Conservation (phyloP, 2,888 invertebrate genomes). For the Cristatella mucedo region DNA sequence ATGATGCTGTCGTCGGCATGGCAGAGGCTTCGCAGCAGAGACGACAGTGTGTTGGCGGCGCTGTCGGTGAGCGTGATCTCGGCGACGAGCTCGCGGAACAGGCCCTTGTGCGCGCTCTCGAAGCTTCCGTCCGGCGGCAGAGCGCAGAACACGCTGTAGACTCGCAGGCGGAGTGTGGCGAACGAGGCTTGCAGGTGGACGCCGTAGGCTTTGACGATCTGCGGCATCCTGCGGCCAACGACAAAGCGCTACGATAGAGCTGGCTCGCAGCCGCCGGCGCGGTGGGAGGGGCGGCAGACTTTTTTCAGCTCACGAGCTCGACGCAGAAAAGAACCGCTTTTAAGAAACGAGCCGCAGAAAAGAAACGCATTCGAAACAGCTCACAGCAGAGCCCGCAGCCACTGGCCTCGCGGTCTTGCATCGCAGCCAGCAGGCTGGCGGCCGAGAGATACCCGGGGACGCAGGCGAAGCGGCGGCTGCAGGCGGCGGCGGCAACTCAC, state of each 20-base stretch:
- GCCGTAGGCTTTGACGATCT: slow-evolving; percentile 36
- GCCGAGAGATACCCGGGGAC: too few relatives aligned
- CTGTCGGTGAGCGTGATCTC: slow-evolving; percentile 89
- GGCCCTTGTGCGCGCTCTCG: slow-evolving; percentile 62
- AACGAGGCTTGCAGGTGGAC: slow-evolving; percentile 71
- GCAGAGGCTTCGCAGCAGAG: slow-evolving; percentile 62
- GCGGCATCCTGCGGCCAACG: slow-evolving; percentile 28
- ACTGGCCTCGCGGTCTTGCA: too few relatives aligned
- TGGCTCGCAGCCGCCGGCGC: too few relatives aligned
- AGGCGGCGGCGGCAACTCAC: slow-evolving; percentile 53
- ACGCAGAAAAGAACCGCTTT: too few relatives aligned
- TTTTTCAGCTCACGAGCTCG: too few relatives aligned
- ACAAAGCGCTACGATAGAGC: too few relatives aligned
- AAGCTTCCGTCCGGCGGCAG: slow-evolving; percentile 62
- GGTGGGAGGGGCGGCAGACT: too few relatives aligned
- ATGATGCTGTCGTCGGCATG: slow-evolving; percentile 78
- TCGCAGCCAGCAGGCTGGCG: too few relatives aligned
- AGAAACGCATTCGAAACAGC: too few relatives aligned
- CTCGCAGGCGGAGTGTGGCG: slow-evolving; percentile 74
- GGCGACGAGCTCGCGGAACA: slow-evolving; percentile 72
- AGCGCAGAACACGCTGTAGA: slow-evolving; percentile 70
- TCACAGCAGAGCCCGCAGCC: too few relatives aligned
- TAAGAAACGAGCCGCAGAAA: too few relatives aligned
- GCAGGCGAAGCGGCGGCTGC: too few relatives aligned
- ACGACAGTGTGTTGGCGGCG: slow-evolving; percentile 67